Conservation (phyloP, 2,113 vertebrate species). For the Marmota flaviventris region DNA sequence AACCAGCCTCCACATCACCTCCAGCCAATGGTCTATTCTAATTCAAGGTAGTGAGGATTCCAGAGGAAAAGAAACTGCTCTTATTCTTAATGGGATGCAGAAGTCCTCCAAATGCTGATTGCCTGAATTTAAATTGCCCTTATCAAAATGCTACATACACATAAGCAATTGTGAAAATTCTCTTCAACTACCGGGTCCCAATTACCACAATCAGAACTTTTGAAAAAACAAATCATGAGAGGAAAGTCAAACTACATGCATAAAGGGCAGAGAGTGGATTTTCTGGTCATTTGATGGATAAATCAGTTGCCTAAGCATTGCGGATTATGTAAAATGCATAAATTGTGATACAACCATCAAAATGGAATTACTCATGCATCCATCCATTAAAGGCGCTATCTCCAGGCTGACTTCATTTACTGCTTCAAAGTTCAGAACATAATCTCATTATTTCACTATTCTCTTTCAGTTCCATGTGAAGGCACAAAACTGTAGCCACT, state of each 20-base stretch:
- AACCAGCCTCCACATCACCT: neutral
- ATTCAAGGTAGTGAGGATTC: neutral
- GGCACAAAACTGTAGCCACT: constrained; percentile 1
- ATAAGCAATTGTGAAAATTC: constrained; percentile 53
- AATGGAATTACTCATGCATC: neutral
- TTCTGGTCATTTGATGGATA: neutral
- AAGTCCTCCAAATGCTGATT: constrained; percentile 28
- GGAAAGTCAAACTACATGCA: neutral
- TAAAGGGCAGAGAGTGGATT: neutral
- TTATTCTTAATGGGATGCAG: neutral
- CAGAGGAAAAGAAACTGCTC: neutral
- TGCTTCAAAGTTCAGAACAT: constrained; percentile 60
- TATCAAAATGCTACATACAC: constrained; percentile 54
- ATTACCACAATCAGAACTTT: constrained; percentile 67
- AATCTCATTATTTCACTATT: constrained; percentile 11
- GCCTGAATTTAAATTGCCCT: constrained; percentile 64
- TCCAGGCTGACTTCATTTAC: constrained; percentile 29
- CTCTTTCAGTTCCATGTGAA: neutral
- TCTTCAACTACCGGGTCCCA: constrained; percentile 18
- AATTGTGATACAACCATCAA: constrained; percentile 8
- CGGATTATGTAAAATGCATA: neutral
- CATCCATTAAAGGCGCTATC: constrained; percentile 37
- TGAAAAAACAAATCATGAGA: neutral
- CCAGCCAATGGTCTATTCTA: neutral
- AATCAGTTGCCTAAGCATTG: neutral